Base-by-base conservation (phyloP, 2,113 vertebrate species). In the Procavia capensis region DNA sequence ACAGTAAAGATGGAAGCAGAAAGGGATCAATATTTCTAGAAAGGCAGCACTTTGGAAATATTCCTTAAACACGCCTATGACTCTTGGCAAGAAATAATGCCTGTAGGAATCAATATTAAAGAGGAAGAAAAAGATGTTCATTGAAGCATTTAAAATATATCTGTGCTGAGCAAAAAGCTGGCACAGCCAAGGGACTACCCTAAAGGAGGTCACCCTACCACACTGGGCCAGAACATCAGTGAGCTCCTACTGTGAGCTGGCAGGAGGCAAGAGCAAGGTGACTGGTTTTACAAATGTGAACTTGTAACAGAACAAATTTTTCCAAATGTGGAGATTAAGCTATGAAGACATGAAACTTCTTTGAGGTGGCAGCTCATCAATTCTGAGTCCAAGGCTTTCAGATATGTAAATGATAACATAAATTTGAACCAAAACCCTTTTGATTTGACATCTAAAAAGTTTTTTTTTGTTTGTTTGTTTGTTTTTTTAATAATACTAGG, bases 31-130 rank as follows among this genome's bases (percentile, higher is more conserved):
- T 17, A 64, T 79, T 87, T 90, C 24, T 29, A 90, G 57, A 92
- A 86, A 84, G 45, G 29, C 86, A 90, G 14, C 16, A 45, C 66
- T 76, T 11, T 80, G 76, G 61, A 95, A 76, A 87, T 59, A 92
- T 59, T 76, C 6, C 10, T 94, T 87, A 81, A 93, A 78, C 1
- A 29, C 66, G 19, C 3, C 22, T 63, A 31, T 75, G 50, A 88
- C 1, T 57, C 27, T 85, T 82, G 36, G 50, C n/a, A 95, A 91
- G 25, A 75, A 47, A 68, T 34, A 70, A 76, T 64, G 3, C 24
- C 85, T 91, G 34, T 19, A 5, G 31, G 34, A 88, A 66, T 88
- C 16, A 78, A 74, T 36, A 74, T 4, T 7, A 87, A 66, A 8
- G 17, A 57, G 16, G 85, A 16, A 63, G 3, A 59, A 94, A 90